A percentile compares a stretch with the other conserved stretches of the same genome.
Conservation (phyloP, 2,888 invertebrate genomes). For the Axea sp. region DNA sequence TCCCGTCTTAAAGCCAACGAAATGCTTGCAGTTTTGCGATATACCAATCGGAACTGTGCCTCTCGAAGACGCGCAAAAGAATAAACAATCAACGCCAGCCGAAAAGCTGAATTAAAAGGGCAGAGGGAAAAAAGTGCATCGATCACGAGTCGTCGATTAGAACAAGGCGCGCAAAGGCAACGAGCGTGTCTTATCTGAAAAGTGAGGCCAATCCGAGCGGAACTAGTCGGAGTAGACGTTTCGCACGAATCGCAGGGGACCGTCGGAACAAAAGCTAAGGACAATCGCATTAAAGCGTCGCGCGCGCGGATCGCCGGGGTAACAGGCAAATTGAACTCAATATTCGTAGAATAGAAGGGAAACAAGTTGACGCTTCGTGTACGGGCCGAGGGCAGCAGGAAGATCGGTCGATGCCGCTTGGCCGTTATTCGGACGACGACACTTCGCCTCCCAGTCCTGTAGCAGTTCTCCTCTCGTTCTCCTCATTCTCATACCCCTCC, state of each 20-base stretch:
- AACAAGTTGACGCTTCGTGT: slow-evolving; percentile 78
- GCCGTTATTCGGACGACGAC: slow-evolving; percentile 80
- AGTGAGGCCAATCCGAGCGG: slow-evolving; percentile 39
- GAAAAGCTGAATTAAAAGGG: slow-evolving; percentile 35
- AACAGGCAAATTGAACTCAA: slow-evolving; percentile 77
- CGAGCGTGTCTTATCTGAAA: slow-evolving; percentile 53
- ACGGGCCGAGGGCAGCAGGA: slow-evolving; percentile 75
- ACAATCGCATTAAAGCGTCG: slow-evolving; percentile 74
- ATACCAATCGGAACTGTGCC: too few relatives aligned
- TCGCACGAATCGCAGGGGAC: slow-evolving; percentile 65
- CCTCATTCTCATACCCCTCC: slow-evolving; percentile 61
- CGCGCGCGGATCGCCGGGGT: slow-evolving; percentile 65
- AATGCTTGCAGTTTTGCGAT: too few relatives aligned
- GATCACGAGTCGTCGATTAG: slow-evolving; percentile 60
- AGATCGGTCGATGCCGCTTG: slow-evolving; percentile 79
- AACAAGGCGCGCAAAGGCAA: slow-evolving; percentile 38
- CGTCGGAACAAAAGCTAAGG: slow-evolving; percentile 68
- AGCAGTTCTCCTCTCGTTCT: slow-evolving; percentile 64
- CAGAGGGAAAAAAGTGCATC: slow-evolving; percentile 52
- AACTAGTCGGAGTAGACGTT: slow-evolving; percentile 47
- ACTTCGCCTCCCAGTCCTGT: slow-evolving; percentile 78
- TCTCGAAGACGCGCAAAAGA: too few relatives aligned
- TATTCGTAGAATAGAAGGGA: slow-evolving; percentile 78
- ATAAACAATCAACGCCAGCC: too few relatives aligned
- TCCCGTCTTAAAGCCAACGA: too few relatives aligned